These are phyloP conservation scores for Camponotus floridanus DNA, from an alignment of 1,140 invertebrate genomes.

Conservation along the genomic window DNA sequence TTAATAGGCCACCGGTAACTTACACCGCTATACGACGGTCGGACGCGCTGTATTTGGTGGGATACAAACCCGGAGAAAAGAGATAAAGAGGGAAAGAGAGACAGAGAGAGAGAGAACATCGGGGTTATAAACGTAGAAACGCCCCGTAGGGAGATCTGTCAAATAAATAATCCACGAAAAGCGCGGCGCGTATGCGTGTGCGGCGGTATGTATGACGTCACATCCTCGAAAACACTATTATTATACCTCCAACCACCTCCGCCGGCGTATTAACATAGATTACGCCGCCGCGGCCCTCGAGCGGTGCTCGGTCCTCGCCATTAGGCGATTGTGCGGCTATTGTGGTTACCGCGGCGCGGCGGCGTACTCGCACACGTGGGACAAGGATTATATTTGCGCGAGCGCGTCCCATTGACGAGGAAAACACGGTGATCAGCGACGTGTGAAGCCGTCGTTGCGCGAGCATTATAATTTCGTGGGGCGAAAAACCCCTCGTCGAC, in stretches of 20 bases:
- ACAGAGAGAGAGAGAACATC: conserved; percentile 36
- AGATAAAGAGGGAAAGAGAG: conserved; percentile 13
- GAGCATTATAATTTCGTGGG: conserved; percentile 47
- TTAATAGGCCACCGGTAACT: conserved; percentile 63
- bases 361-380: conserved; percentile 16
- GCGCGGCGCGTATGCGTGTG: conserved; percentile 41
- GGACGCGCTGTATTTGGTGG: conserved; percentile 40
- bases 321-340: conserved; percentile 57
- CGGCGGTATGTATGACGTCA: conserved; percentile 67
- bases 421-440: conserved; percentile 61
- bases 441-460: conserved; percentile 54
- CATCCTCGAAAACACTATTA: conserved; percentile 76
- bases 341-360: conserved; percentile 49
- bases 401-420: conserved; percentile 53
- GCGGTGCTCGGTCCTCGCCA: conserved; percentile 57
- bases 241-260: conserved; percentile 72
- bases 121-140: conserved; percentile 67
- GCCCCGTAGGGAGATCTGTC: conserved; percentile 71
- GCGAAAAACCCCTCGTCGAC: conserved; percentile 20
- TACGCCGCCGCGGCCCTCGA: conserved; percentile 67
- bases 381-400: conserved; percentile 48
- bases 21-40: conserved; percentile 39
- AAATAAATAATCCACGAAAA: conserved; percentile 78
- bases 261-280: conserved; percentile 75
- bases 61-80: conserved; percentile 6